Conservation (phyloP, 2,113 vertebrate genomes). For the Platysteira castanea region DNA sequence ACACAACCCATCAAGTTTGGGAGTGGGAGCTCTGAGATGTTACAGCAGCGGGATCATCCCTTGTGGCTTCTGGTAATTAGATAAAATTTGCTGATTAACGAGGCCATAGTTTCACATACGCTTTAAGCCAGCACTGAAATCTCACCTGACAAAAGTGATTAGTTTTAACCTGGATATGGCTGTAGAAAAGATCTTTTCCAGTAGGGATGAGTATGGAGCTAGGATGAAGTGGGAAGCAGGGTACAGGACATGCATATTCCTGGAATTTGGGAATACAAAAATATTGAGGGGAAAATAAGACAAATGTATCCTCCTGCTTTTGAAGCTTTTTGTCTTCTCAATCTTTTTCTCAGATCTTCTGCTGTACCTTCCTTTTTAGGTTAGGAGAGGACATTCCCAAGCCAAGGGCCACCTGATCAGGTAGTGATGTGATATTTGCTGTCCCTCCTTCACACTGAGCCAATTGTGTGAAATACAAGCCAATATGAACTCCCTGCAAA, state of each 20-base stretch:
- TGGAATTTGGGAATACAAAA: neutral
- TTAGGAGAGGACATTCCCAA: neutral
- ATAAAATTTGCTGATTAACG: slow-evolving; percentile 29
- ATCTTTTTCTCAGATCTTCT: neutral
- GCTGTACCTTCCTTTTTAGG: neutral
- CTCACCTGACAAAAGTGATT: slow-evolving; percentile 17
- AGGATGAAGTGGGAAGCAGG: neutral
- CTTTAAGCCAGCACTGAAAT: neutral
- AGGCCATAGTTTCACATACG: neutral
- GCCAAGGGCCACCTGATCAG: neutral
- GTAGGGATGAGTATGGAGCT: neutral
- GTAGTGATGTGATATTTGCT: neutral
- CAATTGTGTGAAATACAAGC: neutral
- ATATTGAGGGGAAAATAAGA: neutral
- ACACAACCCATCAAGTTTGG: neutral
- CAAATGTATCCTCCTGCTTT: neutral
- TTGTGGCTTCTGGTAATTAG: slow-evolving; percentile 48
- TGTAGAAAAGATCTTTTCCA: neutral
- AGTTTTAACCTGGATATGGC: slow-evolving; percentile 18
- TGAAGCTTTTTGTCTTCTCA: neutral
- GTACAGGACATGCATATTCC: neutral
- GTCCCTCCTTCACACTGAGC: neutral
- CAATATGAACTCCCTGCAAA: neutral
- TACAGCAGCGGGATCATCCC: neutral
- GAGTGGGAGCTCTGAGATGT: neutral